Percentiles rank a stretch among this genome's conserved stretches.
phyloP scores from a whole-genome alignment of 2,888 invertebrate species.

The Drosophila fungiperda region DNA sequence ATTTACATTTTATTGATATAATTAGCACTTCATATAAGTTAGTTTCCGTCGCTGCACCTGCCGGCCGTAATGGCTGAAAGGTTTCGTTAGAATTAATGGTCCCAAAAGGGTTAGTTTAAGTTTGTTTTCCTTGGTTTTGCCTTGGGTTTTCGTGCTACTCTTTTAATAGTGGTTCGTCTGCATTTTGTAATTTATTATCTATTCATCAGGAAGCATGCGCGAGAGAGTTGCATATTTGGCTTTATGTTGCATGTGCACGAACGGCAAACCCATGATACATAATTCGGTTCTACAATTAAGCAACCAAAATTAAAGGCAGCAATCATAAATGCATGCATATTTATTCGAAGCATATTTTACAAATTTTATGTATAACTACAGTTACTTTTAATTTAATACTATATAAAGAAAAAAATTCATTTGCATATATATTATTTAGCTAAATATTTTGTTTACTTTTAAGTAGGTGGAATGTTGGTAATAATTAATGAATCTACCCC shows the following conservation, averaged over 20 bases:
- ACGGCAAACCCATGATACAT: slow-evolving; percentile 26
- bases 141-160: slow-evolving; percentile 10
- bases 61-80: slow-evolving; percentile 52
- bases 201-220: slow-evolving; percentile 55
- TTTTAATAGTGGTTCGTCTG: slow-evolving; percentile 58
- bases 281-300: slow-evolving; percentile 25
- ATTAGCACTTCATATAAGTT: slow-evolving; percentile 43
- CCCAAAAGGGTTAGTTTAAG: slow-evolving; percentile 48
- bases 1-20: slow-evolving; percentile 46
- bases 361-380: no score
- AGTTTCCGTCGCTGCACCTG: slow-evolving; percentile 52
- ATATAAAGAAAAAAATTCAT: background rate
- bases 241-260: slow-evolving; percentile 16
- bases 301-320: slow-evolving; percentile 5
- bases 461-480: background rate
- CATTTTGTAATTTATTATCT: slow-evolving; percentile 65
- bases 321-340: background rate
- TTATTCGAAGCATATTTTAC: background rate
- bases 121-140: background rate
- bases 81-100: slow-evolving; percentile 62
- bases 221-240: slow-evolving; percentile 49
- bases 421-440: background rate
- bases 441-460: background rate
- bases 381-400: no score
- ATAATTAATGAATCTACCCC: background rate